phyloP scores from a whole-genome alignment of 35 echinoderm and acorn worm genomes.

The Chiridota heheva region DNA sequence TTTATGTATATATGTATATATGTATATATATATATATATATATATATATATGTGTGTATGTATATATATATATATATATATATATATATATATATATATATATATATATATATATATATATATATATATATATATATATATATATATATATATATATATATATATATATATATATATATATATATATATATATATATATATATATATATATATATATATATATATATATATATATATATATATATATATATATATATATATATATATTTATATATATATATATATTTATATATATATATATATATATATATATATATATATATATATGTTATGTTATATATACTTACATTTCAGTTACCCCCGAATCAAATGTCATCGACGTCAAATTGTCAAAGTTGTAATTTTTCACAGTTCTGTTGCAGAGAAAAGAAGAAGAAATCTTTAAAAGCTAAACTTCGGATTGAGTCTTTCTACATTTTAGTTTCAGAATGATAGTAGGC shows the following conservation, averaged over 20 bases:
- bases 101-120: too few relatives aligned
- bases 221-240: neutral
- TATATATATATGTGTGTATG: too few relatives aligned
- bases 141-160: too few relatives aligned
- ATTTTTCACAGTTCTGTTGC: conserved; percentile 65
- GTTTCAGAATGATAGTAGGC: neutral
- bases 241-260: neutral
- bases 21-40: too few relatives aligned
- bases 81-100: too few relatives aligned
- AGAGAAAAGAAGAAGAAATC: conserved; percentile 2
- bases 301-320: neutral
- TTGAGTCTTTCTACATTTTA: neutral
- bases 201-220: neutral
- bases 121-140: too few relatives aligned
- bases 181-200: neutral
- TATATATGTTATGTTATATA: neutral
- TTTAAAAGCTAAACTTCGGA: neutral
- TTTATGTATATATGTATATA: too few relatives aligned
- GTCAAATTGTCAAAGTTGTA: conserved; percentile 82
- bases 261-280: neutral
- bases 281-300: neutral
- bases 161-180: neutral
- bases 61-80: too few relatives aligned
- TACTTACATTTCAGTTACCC: conserved; percentile 86
- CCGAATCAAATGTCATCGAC: conserved; percentile 46